Evolutionary conservation across 2,113 vertebrate genomes (phyloP), one percentile per base, ranked within the genome.

Genomic region (Oncorhynchus mykiss): DNA sequence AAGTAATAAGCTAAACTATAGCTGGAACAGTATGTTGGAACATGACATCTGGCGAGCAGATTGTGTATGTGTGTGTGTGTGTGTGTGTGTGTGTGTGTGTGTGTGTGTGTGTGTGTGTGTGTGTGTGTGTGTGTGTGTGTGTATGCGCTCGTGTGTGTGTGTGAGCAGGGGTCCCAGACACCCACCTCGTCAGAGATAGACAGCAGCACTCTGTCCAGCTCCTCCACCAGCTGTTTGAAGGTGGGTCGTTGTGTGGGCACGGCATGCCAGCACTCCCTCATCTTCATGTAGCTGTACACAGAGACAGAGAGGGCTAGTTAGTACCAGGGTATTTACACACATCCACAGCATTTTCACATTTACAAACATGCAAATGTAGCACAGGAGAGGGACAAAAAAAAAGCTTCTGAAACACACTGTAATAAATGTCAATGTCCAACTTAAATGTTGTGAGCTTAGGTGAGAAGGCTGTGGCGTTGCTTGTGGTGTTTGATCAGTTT

Each of bases 221-320:
- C 96, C 71, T 98, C 96, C 81, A 99, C 98, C 3, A 99, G 92
- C 88, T 98, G 97, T 83, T 99, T 97, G 90, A 99, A 99, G 20
- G 97, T 99, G 3, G 97, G 97, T 22, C 98, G 95, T 86, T 99
- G 97, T 0, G 96, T 97, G 70, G 98, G 96, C 5, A 94, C 94
- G 0, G 97, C 97, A 0, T 98, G 97, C 98, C 98, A 99, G 87
- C 98, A 99, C 86, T 98, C 97, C n/a, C 96, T 91, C 98, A 99
- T 99, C 91, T 97, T 91, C 94, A 96, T 96, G 66, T 99, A 99
- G 84, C 98, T 99, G 79, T 67, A 39, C 24, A 77, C 14, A 27
- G 5, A 62, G 20, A 62, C 16, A 54, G 51, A 54, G 14, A 54
- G 51, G 51, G 4, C 16, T 5, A 18, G 51, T 54, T 54, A 16